A percentile compares a stretch with the other conserved stretches of the same genome.
Evolutionary conservation across 35 echinoderm and acorn worm species (phyloP).

Genomic region (Anneissia japonica): DNA sequence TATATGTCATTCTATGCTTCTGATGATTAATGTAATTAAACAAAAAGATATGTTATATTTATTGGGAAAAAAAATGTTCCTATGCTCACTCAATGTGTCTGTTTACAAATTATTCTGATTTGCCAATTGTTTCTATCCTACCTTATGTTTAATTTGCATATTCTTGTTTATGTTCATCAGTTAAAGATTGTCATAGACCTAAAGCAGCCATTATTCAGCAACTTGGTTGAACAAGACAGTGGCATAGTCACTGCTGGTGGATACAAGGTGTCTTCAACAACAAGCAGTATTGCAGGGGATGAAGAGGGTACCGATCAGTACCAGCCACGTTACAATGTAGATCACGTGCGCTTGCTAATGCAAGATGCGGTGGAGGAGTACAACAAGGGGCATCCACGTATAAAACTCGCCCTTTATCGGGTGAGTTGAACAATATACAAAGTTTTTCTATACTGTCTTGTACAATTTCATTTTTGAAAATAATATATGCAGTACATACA

Average conservation of each 20-base stretch:
- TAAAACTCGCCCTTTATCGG: conserved; percentile 80
- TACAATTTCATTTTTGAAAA: neutral
- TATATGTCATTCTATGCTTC: no score
- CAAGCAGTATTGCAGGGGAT: conserved; percentile 25
- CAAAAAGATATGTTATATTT: no score
- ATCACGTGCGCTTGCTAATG: conserved; percentile 43
- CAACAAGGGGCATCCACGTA: conserved; percentile 91
- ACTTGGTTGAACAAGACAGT: conserved; percentile 87
- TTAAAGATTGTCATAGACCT: conserved; percentile 72
- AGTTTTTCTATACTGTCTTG: neutral
- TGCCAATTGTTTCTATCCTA: no score
- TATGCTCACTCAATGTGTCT: no score
- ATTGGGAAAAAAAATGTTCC: no score
- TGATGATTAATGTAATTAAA: no score
- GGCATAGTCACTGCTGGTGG: conserved; percentile 92
- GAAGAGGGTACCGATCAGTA: conserved; percentile 87
- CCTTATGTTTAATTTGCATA: no score
- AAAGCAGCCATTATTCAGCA: conserved; percentile 90
- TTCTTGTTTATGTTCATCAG: no score
- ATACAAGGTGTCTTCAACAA: conserved; percentile 52
- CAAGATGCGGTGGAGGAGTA: conserved; percentile 95
- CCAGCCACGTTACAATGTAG: conserved; percentile 59
- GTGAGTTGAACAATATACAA: conserved; percentile 21
- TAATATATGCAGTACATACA: neutral
- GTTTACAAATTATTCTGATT: no score